Percentiles rank a stretch among this genome's conserved stretches.
Conservation (phyloP, 1,140 invertebrate species). For the Homarus americanus region DNA sequence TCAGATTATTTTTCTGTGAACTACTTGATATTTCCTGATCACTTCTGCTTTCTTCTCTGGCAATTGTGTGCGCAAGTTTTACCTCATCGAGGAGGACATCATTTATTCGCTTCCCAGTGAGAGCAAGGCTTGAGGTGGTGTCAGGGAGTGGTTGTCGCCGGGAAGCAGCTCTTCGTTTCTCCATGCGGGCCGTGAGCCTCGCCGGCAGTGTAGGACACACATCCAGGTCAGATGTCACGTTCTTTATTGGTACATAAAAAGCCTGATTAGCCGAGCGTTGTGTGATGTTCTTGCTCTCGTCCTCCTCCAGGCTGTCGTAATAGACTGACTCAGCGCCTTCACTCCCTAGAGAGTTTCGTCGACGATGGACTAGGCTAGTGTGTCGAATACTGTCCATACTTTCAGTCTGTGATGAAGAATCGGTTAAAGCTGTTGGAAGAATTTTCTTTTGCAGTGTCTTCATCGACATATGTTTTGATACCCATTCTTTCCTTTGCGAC, state of each 20-base stretch:
- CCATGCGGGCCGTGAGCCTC: slow-evolving; percentile 32
- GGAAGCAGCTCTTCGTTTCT: slow-evolving; percentile 24
- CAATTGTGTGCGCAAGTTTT: neutral
- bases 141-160: neutral
- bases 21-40: neutral
- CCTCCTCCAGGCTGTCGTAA: slow-evolving; percentile 73
- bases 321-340: slow-evolving; percentile 49
- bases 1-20: neutral
- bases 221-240: neutral
- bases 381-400: neutral
- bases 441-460: slow-evolving; percentile 64
- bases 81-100: slow-evolving; percentile 21
- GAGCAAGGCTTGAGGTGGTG: neutral
- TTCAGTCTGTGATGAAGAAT: slow-evolving; percentile 67
- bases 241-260: slow-evolving; percentile 62
- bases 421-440: slow-evolving; percentile 25
- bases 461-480: slow-evolving; percentile 64
- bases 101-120: slow-evolving; percentile 29
- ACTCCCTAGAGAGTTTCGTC: slow-evolving; percentile 27
- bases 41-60: neutral
- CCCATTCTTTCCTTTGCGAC: slow-evolving; percentile 66
- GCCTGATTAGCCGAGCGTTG: slow-evolving; percentile 13
- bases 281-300: slow-evolving; percentile 28
- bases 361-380: neutral
- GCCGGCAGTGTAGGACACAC: slow-evolving; percentile 32